Base-by-base conservation (phyloP, 2,888 invertebrate species). In the Phania funesta region DNA sequence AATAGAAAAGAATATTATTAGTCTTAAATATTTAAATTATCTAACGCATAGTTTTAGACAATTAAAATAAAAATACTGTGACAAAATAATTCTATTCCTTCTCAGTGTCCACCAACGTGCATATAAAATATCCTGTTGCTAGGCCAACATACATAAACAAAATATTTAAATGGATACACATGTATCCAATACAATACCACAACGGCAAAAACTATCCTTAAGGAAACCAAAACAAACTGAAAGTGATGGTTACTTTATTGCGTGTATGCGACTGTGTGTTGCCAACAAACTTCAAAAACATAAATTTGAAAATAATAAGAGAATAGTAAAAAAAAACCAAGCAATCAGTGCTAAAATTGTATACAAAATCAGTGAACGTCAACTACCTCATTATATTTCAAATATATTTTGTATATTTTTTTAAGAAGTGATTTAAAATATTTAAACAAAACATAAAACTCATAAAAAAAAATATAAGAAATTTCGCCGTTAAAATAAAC, bases 341-440 rank as follows among this genome's bases (percentile, higher is more conserved):
- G 76, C 13, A 60, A 68, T 44, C 68, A 68, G 18, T 60, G 60
- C 46, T 62, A 32, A 68, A 68, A 60, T 76, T 76, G 67, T 58
- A 65, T 26, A 75, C 8, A 67, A 67, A 82, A 74, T 78, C 73
- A 78, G 48, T 70, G 11, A 41, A 76, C 65, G 62, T 77, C 77
- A 74, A 41, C 70, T 83, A 84, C 80, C 84, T 84, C 83, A 79
- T 44, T 20, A 81, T 81, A 84, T 73, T 78, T 84, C 73, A 85
- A 83, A 83, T 84, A 52, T 52, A 52, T 67, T 70, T 32, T 62
- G 26, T 73, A 64, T 64, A 44, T 64, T 44, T 62, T 71, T 62
- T 52, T n/a, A 35, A 44, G 6, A 54, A 74, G 46, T 64, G 8
- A n/a, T 74, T 56, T 32, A 4, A 52, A 52, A 52, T 44, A 73